phyloP scores from a whole-genome alignment of 2,797 vertebrate species.

The Lophotriccus pileatus region DNA sequence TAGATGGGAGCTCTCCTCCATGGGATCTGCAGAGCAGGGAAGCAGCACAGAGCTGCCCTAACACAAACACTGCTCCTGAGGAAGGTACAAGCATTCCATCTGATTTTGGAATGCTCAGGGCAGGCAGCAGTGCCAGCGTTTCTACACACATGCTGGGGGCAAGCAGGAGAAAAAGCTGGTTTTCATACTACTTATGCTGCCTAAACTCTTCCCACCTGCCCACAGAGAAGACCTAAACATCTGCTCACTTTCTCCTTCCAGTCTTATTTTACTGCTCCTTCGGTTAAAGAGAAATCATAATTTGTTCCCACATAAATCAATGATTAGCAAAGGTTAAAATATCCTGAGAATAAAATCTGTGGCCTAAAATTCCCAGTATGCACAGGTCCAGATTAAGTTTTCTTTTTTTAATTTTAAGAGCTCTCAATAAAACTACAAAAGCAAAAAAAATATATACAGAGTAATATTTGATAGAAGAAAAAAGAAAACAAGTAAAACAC shows the following conservation, averaged over 20 bases:
- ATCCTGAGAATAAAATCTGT: not conserved
- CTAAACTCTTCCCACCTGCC: not conserved
- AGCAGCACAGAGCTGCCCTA: not conserved
- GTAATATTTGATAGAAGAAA: not conserved
- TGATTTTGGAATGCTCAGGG: not conserved
- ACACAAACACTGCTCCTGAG: accelerated
- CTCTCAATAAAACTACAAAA: not conserved
- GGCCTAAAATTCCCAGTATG: not conserved
- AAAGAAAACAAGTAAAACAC: not conserved
- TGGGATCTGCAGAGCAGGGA: not conserved
- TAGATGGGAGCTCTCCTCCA: not conserved
- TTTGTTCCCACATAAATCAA: not conserved
- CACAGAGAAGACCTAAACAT: not conserved
- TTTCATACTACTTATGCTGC: not conserved
- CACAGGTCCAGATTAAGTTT: not conserved
- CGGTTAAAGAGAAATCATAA: not conserved
- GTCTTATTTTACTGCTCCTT: not conserved
- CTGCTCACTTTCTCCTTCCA: not conserved
- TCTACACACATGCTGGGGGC: not conserved
- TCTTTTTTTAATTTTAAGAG: not conserved
- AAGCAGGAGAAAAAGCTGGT: not conserved
- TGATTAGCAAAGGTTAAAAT: not conserved
- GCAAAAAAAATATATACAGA: not conserved
- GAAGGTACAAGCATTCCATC: not conserved
- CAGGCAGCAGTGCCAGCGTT: not conserved